Evolutionary conservation across 2,113 vertebrate species (phyloP).

Genomic region (Diadophis punctatus): DNA sequence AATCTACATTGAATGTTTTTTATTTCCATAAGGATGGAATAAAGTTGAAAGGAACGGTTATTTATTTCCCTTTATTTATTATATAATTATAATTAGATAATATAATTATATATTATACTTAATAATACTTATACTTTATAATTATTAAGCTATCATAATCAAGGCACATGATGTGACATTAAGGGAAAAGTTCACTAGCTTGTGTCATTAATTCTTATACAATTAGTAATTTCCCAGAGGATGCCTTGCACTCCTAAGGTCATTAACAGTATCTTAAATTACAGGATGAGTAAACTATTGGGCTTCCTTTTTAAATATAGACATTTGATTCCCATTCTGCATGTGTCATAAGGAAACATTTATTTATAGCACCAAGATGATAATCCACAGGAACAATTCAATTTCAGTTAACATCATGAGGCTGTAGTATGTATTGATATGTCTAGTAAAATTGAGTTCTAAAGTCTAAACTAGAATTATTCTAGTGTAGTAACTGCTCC

Average conservation of each 20-base stretch:
- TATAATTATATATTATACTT: neutral
- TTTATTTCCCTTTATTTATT: neutral
- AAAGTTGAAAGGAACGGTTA: conserved; percentile 1
- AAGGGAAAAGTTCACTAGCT: conserved; percentile 21
- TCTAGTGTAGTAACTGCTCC: too few species aligned
- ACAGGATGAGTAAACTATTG: neutral
- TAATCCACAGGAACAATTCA: neutral
- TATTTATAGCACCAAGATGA: neutral
- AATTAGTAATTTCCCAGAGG: conserved; percentile 25
- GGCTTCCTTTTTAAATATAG: neutral
- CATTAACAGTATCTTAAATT: conserved; percentile 8
- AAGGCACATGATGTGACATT: conserved; percentile 5
- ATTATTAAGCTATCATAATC: conserved; percentile 21
- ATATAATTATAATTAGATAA: neutral
- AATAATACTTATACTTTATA: neutral
- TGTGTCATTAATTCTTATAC: conserved; percentile 10
- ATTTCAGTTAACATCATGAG: neutral
- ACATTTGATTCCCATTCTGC: neutral
- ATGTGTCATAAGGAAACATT: neutral
- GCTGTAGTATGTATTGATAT: neutral
- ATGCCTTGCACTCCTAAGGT: neutral
- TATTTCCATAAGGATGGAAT: conserved; percentile 15
- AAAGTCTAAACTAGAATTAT: neutral
- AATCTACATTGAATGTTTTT: conserved; percentile 1
- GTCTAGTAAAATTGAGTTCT: neutral